Percentiles rank a stretch among this genome's conserved stretches.
Conservation (phyloP, 2,113 vertebrate genomes). For the Halichoerus grypus region DNA sequence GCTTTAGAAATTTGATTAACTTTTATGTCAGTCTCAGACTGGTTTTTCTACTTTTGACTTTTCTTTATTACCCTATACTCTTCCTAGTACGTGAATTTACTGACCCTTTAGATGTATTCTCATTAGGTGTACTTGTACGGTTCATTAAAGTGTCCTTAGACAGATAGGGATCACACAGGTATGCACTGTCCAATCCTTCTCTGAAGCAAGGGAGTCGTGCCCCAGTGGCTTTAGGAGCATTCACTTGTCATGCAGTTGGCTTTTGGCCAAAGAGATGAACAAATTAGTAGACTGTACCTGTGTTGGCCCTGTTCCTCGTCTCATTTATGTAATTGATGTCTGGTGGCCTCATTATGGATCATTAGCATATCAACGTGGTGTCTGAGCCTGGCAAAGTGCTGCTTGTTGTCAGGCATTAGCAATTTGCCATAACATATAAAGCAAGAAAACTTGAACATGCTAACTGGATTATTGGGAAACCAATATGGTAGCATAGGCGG, state of each 20-base stretch:
- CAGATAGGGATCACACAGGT: constrained; percentile 62
- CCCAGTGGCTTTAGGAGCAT: constrained; percentile 64
- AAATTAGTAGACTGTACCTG: constrained; percentile 79
- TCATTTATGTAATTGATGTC: constrained; percentile 79
- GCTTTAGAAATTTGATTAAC: constrained; percentile 43
- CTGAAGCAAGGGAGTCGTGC: constrained; percentile 46
- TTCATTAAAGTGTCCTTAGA: constrained; percentile 68
- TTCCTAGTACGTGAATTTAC: constrained; percentile 32
- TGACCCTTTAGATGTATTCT: constrained; percentile 66
- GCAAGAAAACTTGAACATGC: not conserved
- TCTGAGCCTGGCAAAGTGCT: constrained; percentile 72
- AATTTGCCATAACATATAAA: constrained; percentile 36
- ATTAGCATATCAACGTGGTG: constrained; percentile 77
- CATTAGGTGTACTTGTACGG: constrained; percentile 63
- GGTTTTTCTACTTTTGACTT: constrained; percentile 54
- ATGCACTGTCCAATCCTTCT: constrained; percentile 52
- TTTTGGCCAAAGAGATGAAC: constrained; percentile 79
- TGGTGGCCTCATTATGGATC: constrained; percentile 77
- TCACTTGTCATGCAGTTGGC: constrained; percentile 77
- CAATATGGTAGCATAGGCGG: not conserved
- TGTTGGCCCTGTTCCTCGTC: constrained; percentile 78
- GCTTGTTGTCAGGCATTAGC: constrained; percentile 51
- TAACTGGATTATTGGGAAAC: not conserved
- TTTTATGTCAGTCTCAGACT: constrained; percentile 1
- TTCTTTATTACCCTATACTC: constrained; percentile 34